A percentile compares a stretch with the other conserved stretches of the same genome.
These are phyloP conservation scores for Platysteira castanea DNA, from an alignment of 2,113 vertebrate genomes.

Conservation along the genomic window DNA sequence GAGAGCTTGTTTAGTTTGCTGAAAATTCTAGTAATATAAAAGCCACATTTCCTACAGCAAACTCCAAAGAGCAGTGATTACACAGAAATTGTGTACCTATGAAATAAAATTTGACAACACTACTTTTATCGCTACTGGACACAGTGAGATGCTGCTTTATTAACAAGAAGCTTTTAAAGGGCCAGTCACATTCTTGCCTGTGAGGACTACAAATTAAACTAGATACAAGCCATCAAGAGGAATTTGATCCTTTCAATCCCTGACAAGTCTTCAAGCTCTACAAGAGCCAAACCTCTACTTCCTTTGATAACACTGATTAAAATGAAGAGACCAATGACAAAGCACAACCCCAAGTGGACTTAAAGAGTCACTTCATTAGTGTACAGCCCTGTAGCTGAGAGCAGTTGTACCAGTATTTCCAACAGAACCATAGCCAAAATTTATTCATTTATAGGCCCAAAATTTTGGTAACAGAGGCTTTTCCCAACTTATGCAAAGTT, in stretches of 20 bases:
- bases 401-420: not conserved
- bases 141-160: not conserved
- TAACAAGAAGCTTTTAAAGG: not conserved
- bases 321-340: not conserved
- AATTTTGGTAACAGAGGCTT: not conserved
- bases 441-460: not conserved
- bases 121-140: not conserved
- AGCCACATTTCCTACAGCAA: not conserved
- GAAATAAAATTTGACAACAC: not conserved
- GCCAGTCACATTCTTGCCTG: not conserved
- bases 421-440: not conserved
- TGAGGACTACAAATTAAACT: not conserved
- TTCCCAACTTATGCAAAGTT: not conserved
- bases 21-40: not conserved
- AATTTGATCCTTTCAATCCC: not conserved
- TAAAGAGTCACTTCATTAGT: not conserved
- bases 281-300: not conserved
- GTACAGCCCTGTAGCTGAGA: accelerated
- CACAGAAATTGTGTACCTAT: not conserved
- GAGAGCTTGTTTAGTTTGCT: constrained; percentile 21
- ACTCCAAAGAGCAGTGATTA: not conserved
- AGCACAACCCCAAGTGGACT: not conserved
- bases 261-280: not conserved
- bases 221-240: not conserved
- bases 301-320: not conserved